These are phyloP conservation scores for Cyclophora albipunctata DNA, from an alignment of 2,888 invertebrate species.

Conservation along the genomic window DNA sequence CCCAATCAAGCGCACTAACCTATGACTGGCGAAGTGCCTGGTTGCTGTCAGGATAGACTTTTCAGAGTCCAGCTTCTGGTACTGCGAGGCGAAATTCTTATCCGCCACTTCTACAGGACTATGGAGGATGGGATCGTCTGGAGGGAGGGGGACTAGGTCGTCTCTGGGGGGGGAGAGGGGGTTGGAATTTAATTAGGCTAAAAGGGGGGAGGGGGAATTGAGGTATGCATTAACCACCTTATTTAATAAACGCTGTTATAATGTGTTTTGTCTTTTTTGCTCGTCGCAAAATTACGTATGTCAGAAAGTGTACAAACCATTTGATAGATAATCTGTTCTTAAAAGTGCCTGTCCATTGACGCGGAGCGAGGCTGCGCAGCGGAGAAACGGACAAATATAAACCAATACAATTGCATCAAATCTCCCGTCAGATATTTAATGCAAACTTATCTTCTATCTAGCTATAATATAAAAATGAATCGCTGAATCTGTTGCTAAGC, in stretches of 20 bases:
- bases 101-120: constrained; percentile 58
- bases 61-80: constrained; percentile 44
- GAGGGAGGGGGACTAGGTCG: constrained; percentile 51
- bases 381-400: too few species aligned
- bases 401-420: too few species aligned
- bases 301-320: neutral
- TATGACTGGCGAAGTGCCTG: constrained; percentile 57
- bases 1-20: constrained; percentile 25
- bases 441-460: too few species aligned
- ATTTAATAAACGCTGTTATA: neutral
- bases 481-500: too few species aligned
- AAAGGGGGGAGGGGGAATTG: neutral
- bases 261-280: too few species aligned
- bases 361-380: too few species aligned
- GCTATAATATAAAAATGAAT: too few species aligned
- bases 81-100: constrained; percentile 56
- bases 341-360: too few species aligned
- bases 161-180: constrained; percentile 35
- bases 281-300: neutral
- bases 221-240: neutral
- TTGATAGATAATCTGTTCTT: too few species aligned
- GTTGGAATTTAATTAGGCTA: neutral
- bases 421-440: too few species aligned
- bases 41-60: constrained; percentile 55
- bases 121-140: constrained; percentile 50